A percentile compares a stretch with the other conserved stretches of the same genome.
Evolutionary conservation across 2,113 vertebrate genomes (phyloP).

Genomic region (Grammomys dolichurus): DNA sequence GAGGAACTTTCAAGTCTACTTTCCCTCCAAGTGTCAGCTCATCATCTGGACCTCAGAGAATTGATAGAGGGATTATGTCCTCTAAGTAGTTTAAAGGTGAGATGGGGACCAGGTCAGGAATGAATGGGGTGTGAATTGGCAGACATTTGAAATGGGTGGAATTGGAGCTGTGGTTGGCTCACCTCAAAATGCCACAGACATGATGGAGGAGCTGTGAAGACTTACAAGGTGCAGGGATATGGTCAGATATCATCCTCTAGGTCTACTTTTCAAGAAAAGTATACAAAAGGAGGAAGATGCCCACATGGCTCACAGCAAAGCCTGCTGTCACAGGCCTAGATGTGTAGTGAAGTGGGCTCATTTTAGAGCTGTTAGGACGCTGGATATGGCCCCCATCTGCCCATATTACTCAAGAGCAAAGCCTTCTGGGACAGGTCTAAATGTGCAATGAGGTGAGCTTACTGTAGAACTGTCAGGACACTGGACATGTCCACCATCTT

Average conservation of each 20-base stretch:
- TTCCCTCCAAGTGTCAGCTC: background rate
- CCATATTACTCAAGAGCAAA: background rate
- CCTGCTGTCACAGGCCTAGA: background rate
- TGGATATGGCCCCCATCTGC: background rate
- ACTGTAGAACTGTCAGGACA: background rate
- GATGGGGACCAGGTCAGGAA: background rate
- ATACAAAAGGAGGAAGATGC: background rate
- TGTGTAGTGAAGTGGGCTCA: background rate
- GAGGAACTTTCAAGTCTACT: background rate
- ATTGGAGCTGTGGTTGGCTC: background rate
- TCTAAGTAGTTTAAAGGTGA: background rate
- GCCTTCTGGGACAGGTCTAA: background rate
- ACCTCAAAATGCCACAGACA: background rate
- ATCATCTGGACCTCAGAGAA: background rate
- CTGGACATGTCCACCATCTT: background rate
- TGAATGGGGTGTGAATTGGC: background rate
- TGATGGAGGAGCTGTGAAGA: background rate
- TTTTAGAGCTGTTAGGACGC: background rate
- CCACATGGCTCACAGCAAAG: background rate
- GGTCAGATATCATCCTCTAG: background rate
- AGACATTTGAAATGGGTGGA: background rate
- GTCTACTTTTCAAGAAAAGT: background rate
- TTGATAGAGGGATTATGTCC: background rate
- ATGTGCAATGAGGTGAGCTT: background rate
- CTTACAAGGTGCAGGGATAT: background rate